A percentile compares a stretch with the other conserved stretches of the same genome.
phyloP scores from a whole-genome alignment of 2,797 vertebrate species.

The Eulemur coronatus region DNA sequence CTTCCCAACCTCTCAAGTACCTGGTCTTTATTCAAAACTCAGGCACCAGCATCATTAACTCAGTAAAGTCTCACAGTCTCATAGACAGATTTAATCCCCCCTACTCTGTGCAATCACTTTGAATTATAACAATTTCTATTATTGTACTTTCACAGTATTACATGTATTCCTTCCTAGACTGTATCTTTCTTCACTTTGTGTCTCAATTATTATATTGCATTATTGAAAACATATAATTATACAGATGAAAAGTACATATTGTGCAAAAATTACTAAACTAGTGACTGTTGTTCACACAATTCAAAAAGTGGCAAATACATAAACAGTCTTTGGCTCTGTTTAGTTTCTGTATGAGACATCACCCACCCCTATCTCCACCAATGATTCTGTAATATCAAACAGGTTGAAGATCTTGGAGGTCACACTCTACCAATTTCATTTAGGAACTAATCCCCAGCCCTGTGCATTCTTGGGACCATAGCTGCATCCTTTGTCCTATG shows the following conservation, averaged over 20 bases:
- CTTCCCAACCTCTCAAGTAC: background rate
- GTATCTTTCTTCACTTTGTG: background rate
- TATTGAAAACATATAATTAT: conserved; percentile 12
- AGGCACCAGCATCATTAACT: background rate
- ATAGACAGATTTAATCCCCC: background rate
- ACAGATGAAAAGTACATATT: background rate
- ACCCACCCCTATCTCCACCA: accelerated
- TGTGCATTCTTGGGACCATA: background rate
- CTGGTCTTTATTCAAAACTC: background rate
- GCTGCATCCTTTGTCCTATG: background rate
- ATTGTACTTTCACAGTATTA: background rate
- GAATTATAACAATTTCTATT: background rate
- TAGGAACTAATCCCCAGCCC: background rate
- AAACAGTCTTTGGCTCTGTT: background rate
- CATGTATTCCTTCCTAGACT: background rate
- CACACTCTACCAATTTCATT: background rate
- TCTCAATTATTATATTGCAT: background rate
- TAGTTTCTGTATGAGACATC: background rate
- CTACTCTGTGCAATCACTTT: background rate
- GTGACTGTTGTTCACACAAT: background rate
- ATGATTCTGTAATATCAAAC: background rate
- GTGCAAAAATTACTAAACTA: background rate
- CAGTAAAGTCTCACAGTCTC: background rate
- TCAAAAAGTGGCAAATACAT: background rate
- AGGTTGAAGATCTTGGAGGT: background rate